phyloP scores from a whole-genome alignment of 2,113 vertebrate genomes.

The Noctilio leporinus region DNA sequence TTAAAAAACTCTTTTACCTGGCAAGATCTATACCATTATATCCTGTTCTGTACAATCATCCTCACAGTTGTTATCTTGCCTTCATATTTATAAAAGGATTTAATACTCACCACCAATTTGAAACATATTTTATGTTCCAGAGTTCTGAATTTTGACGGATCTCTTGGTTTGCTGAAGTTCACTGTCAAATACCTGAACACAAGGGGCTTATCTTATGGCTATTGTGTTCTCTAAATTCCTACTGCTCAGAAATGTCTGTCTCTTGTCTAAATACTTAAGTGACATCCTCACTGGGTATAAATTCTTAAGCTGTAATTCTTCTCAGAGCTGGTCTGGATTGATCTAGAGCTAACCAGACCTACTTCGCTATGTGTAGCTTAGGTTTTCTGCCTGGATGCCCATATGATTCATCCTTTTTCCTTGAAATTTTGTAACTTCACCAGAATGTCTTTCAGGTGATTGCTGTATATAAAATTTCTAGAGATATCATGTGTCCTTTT shows the following conservation, averaged over 20 bases:
- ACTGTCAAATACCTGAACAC: background rate
- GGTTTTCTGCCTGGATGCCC: background rate
- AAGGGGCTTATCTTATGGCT: background rate
- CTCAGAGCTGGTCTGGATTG: background rate
- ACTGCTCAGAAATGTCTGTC: background rate
- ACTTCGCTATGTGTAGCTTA: background rate
- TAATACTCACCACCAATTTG: background rate
- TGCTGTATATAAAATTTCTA: background rate
- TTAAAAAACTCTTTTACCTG: background rate
- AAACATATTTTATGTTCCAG: background rate
- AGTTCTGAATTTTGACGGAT: background rate
- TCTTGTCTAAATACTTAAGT: constrained; percentile 3
- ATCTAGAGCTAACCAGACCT: background rate
- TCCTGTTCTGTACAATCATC: background rate
- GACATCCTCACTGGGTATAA: background rate
- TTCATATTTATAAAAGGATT: background rate
- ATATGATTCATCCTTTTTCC: background rate
- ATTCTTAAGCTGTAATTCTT: background rate
- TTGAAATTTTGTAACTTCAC: background rate
- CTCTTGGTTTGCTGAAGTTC: background rate
- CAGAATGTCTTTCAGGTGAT: background rate
- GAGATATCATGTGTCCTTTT: background rate
- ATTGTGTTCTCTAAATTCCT: background rate
- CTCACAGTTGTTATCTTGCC: background rate
- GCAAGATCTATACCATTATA: background rate